Percentiles rank a stretch among this genome's conserved stretches.
Conservation (phyloP, 1,140 invertebrate genomes). For the Helicoverpa armigera region DNA sequence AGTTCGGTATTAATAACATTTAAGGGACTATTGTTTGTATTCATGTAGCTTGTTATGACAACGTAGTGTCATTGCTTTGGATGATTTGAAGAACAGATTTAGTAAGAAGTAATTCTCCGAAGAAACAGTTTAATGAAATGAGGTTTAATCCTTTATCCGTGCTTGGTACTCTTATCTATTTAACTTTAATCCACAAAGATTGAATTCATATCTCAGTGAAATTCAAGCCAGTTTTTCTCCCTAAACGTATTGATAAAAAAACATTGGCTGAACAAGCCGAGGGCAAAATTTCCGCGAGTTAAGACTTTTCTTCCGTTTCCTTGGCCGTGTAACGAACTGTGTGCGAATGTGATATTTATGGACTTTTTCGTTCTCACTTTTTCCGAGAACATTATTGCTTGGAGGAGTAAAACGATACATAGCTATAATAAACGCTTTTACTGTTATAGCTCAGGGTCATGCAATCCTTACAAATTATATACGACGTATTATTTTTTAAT, state of each 20-base stretch:
- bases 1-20: not conserved
- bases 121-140: too few species aligned
- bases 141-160: too few species aligned
- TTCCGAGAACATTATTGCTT: conserved; percentile 47
- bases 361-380: conserved; percentile 47
- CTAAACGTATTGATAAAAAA: conserved; percentile 43
- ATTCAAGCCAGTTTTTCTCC: conserved; percentile 5
- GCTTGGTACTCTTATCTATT: too few species aligned
- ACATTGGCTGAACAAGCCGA: conserved; percentile 44
- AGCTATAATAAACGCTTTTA: conserved; percentile 43
- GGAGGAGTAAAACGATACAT: conserved; percentile 36
- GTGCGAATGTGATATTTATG: conserved; percentile 52
- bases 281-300: conserved; percentile 45
- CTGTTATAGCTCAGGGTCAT: conserved; percentile 34
- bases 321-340: conserved; percentile 55
- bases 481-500: conserved; percentile 33
- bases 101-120: too few species aligned
- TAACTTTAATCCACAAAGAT: not conserved
- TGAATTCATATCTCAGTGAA: not conserved
- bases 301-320: conserved; percentile 52
- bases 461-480: conserved; percentile 29
- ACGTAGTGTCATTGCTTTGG: not conserved
- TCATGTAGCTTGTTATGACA: not conserved
- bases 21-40: not conserved
- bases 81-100: too few species aligned